Evolutionary conservation across 2,888 invertebrate genomes (phyloP).

Genomic region (Dolichopus griseipennis): DNA sequence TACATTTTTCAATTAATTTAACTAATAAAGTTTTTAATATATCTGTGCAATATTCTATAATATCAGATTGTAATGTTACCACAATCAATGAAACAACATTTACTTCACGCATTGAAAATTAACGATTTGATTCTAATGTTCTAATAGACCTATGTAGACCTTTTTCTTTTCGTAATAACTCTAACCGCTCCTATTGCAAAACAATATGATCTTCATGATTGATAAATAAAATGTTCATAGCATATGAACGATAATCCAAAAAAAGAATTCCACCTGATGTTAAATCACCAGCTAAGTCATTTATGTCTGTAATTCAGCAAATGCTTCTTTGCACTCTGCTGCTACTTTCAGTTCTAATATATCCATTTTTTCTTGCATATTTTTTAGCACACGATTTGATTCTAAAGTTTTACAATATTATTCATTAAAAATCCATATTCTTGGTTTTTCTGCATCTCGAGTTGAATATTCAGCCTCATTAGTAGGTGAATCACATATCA

Average conservation of each 20-base stretch:
- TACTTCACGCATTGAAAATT: conserved; percentile 90
- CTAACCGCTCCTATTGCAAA: conserved; percentile 85
- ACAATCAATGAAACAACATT: conserved; percentile 98
- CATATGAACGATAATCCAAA: conserved; percentile 93
- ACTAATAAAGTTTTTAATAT: conserved; percentile 93
- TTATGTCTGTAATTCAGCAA: conserved; percentile 94
- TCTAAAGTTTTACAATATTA: conserved; percentile 92
- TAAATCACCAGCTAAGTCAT: conserved; percentile 91
- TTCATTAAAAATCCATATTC: conserved; percentile 96
- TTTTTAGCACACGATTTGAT: conserved; percentile 91
- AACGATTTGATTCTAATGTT: conserved; percentile 88
- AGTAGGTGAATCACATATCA: conserved; percentile 79
- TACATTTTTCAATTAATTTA: conserved; percentile 95
- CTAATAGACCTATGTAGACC: conserved; percentile 91
- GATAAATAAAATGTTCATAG: conserved; percentile 96
- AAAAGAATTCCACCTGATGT: conserved; percentile 94
- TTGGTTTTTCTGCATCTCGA: conserved; percentile 70
- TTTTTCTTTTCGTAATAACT: conserved; percentile 83
- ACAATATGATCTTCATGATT: conserved; percentile 94
- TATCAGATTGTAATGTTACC: conserved; percentile 95
- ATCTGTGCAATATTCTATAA: conserved; percentile 99
- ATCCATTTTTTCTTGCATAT: conserved; percentile 99
- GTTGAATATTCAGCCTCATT: conserved; percentile 49
- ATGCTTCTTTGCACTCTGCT: conserved; percentile 95
- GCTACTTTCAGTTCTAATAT: conserved; percentile 90